A percentile compares a stretch with the other conserved stretches of the same genome.
These are phyloP conservation scores for Taurulus bubalis DNA, from an alignment of 2,113 vertebrate species.

Conservation along the genomic window DNA sequence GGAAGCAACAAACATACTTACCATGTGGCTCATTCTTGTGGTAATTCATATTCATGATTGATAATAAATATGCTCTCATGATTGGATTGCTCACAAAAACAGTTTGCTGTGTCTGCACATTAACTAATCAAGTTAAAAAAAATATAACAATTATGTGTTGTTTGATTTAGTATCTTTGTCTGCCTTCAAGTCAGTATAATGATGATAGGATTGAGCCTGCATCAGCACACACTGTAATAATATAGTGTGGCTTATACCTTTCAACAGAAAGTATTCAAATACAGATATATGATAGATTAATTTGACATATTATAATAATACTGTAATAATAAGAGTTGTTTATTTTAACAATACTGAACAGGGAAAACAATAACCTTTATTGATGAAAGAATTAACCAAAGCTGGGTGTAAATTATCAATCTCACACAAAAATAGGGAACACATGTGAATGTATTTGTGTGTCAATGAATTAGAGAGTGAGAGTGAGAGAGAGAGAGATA, in stretches of 20 bases:
- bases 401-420: neutral
- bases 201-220: neutral
- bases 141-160: neutral
- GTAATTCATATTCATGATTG: neutral
- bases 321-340: neutral
- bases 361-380: no score
- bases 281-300: neutral
- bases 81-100: constrained; percentile 3
- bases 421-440: neutral
- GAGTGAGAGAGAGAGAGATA: neutral
- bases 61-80: neutral
- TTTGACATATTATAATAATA: neutral
- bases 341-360: neutral
- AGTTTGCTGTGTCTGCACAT: neutral
- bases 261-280: neutral
- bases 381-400: constrained; percentile 9
- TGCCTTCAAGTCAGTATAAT: neutral
- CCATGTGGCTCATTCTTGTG: constrained; percentile 35
- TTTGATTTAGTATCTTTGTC: neutral
- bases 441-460: neutral
- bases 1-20: constrained; percentile 71
- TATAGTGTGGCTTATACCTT: neutral
- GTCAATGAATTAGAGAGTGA: neutral
- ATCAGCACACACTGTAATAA: neutral
- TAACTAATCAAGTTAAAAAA: neutral